Conservation (phyloP, 2,113 vertebrate species). For the Rhabdornis inornatus region DNA sequence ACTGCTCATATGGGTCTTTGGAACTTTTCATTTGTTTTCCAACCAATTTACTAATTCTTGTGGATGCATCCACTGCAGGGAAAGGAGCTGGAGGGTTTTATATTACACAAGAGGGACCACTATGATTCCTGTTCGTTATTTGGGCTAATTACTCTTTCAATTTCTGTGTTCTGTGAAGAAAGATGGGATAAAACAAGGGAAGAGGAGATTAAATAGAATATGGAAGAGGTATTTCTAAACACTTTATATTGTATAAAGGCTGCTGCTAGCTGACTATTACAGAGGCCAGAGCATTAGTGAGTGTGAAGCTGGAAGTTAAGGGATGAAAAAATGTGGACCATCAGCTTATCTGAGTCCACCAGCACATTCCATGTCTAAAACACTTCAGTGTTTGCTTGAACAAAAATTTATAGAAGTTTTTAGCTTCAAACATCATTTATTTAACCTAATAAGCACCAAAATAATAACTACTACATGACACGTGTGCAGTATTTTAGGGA, state of each 20-base stretch:
- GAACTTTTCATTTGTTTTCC: not conserved
- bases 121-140: not conserved
- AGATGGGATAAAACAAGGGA: not conserved
- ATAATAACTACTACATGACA: fast-evolving
- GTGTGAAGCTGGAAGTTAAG: not conserved
- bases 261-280: not conserved
- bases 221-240: not conserved
- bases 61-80: fast-evolving
- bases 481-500: fast-evolving
- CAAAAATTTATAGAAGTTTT: not conserved
- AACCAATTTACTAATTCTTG: not conserved
- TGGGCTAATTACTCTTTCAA: not conserved
- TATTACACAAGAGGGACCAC: not conserved
- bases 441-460: not conserved
- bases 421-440: not conserved
- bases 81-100: not conserved
- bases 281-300: not conserved
- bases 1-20: not conserved
- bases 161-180: not conserved
- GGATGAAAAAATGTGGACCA: not conserved
- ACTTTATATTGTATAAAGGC: not conserved
- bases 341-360: not conserved
- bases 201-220: not conserved
- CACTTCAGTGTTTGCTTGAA: not conserved
- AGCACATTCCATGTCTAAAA: not conserved